Evolutionary conservation across 2,888 invertebrate genomes (phyloP).

Genomic region (Drosophila hawaiiensis): DNA sequence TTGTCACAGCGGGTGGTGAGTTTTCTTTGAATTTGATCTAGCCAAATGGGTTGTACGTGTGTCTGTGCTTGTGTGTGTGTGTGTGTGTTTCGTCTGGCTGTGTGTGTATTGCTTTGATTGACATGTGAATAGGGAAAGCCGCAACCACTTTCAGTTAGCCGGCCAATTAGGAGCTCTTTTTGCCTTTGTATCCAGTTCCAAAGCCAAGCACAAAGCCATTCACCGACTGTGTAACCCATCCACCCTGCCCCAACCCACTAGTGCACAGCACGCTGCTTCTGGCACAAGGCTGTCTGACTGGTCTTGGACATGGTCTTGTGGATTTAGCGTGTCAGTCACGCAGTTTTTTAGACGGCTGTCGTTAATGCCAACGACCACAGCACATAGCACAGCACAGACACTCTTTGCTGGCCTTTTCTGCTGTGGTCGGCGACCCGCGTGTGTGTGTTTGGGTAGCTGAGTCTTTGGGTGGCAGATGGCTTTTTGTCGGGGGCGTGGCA

Average conservation of each 20-base stretch:
- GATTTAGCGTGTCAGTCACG: constrained; percentile 77
- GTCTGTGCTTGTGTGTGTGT: constrained; percentile 8
- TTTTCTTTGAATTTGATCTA: constrained; percentile 66
- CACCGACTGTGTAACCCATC: constrained; percentile 9
- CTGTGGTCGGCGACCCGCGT: constrained; percentile 5
- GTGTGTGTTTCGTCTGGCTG: constrained; percentile 7
- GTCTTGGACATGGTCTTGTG: constrained; percentile 39
- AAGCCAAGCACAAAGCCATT: constrained; percentile 70
- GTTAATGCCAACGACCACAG: constrained; percentile 70
- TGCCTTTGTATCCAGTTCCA: constrained; percentile 74
- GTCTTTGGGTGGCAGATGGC: constrained; percentile 3
- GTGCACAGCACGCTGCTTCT: not conserved
- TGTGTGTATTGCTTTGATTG: constrained; percentile 58
- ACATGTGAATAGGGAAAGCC: constrained; percentile 80
- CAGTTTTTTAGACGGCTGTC: constrained; percentile 76
- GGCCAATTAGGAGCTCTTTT: constrained; percentile 78
- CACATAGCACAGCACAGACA: constrained; percentile 38
- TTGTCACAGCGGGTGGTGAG: constrained; percentile 66
- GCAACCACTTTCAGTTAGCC: constrained; percentile 74
- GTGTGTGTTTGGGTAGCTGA: not conserved
- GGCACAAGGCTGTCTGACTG: constrained; percentile 19
- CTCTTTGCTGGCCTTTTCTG: constrained; percentile 19
- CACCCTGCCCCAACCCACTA: not conserved
- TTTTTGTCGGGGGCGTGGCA: constrained; percentile 61
- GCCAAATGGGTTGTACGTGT: constrained; percentile 35